A percentile compares a stretch with the other conserved stretches of the same genome.
phyloP scores from a whole-genome alignment of 2,797 vertebrate species.

The Notamacropus eugenii region DNA sequence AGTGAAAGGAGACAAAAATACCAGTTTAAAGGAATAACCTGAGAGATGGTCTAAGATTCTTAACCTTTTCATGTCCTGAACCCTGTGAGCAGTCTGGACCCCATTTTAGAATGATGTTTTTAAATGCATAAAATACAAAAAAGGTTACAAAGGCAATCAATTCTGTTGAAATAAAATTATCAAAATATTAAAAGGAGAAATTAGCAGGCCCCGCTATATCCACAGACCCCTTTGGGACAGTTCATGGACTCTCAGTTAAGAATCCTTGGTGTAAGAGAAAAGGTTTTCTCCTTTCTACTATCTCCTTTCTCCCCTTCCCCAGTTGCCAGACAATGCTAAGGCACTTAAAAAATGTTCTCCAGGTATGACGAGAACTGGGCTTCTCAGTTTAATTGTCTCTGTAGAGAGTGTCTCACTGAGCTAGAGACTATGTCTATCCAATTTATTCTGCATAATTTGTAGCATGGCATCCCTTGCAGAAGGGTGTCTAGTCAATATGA shows the following conservation, averaged over 20 bases:
- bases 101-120: background rate
- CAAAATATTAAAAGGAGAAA: background rate
- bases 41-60: background rate
- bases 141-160: background rate
- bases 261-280: background rate
- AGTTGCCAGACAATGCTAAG: background rate
- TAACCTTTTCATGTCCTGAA: background rate
- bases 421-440: background rate
- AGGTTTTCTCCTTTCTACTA: background rate
- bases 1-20: background rate
- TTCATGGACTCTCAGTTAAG: background rate
- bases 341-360: too few relatives aligned
- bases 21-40: too few relatives aligned
- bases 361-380: background rate
- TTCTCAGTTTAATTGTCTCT: background rate
- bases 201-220: background rate
- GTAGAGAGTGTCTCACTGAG: background rate
- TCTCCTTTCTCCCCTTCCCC: background rate
- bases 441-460: background rate
- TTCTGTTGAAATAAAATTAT: background rate
- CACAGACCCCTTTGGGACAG: background rate
- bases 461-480: too few relatives aligned
- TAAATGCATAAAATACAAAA: background rate
- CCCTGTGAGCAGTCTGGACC: background rate
- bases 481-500: background rate